Conservation (phyloP, 1,140 invertebrate species). For the Drosophila asahinai region DNA sequence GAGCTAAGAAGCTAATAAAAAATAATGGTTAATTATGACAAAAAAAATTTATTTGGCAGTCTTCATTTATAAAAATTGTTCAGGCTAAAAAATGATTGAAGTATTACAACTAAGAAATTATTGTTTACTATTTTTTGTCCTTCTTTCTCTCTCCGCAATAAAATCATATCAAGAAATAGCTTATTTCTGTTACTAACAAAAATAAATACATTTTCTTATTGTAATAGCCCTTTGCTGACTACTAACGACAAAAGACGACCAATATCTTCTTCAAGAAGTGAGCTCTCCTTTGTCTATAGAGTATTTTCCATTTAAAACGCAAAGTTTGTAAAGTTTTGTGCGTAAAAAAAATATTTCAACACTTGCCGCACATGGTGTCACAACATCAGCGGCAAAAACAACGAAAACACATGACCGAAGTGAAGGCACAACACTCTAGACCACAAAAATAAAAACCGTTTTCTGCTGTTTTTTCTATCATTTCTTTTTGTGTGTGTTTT, state of each 20-base stretch:
- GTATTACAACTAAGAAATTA: too few relatives aligned
- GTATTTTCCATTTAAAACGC: conserved; percentile 55
- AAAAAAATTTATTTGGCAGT: too few relatives aligned
- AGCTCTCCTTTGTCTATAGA: neutral
- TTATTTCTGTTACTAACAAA: too few relatives aligned
- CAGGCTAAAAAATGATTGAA: too few relatives aligned
- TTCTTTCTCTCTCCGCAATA: too few relatives aligned
- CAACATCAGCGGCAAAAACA: conserved; percentile 51
- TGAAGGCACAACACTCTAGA: conserved; percentile 49
- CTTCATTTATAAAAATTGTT: too few relatives aligned
- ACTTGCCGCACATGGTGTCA: conserved; percentile 80
- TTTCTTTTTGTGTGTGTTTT: conserved; percentile 37
- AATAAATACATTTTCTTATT: neutral
- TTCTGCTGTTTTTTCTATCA: conserved; percentile 8
- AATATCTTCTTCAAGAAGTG: neutral
- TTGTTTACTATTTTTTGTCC: too few relatives aligned
- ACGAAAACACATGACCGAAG: conserved; percentile 44
- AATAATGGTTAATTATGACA: too few relatives aligned
- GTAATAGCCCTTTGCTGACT: neutral
- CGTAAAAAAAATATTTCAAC: conserved; percentile 77
- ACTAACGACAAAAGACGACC: neutral
- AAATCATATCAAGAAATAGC: too few relatives aligned
- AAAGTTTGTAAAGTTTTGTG: conserved; percentile 76
- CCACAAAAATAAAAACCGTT: conserved; percentile 45
- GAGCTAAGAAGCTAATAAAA: too few relatives aligned